These are phyloP conservation scores for Leptinotarsa juncta DNA, from an alignment of 2,888 invertebrate genomes.

Conservation along the genomic window DNA sequence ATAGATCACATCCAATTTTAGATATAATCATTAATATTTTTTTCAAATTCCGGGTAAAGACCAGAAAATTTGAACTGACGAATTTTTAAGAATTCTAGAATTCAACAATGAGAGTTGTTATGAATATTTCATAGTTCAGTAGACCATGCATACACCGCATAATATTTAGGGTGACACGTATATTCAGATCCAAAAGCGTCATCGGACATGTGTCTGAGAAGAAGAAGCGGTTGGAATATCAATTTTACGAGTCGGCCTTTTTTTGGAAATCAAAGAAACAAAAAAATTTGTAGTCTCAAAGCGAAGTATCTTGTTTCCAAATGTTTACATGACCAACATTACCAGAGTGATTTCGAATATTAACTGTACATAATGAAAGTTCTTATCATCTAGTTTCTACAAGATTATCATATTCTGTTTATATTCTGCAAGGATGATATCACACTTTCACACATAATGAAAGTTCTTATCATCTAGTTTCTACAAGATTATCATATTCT, in stretches of 20 bases:
- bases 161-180: not conserved
- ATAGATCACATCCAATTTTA: no score
- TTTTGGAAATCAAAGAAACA: conserved; percentile 19
- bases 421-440: not conserved
- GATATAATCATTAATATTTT: no score
- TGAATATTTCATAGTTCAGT: not conserved
- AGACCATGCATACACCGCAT: not conserved
- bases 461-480: not conserved
- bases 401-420: not conserved
- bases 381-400: not conserved
- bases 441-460: not conserved
- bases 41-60: no score
- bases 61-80: no score
- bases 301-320: conserved; percentile 7
- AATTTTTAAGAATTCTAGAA: no score
- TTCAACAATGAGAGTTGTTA: no score
- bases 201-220: conserved; percentile 13
- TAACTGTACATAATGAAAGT: not conserved
- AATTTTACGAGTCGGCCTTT: conserved; percentile 17
- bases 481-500: not conserved
- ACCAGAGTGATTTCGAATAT: not conserved
- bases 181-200: conserved; percentile 11
- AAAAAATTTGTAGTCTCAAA: conserved; percentile 12
- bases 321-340: conserved; percentile 18
- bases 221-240: not conserved